These are phyloP conservation scores for Ciconia stormi DNA, from an alignment of 2,113 vertebrate species.

Conservation along the genomic window DNA sequence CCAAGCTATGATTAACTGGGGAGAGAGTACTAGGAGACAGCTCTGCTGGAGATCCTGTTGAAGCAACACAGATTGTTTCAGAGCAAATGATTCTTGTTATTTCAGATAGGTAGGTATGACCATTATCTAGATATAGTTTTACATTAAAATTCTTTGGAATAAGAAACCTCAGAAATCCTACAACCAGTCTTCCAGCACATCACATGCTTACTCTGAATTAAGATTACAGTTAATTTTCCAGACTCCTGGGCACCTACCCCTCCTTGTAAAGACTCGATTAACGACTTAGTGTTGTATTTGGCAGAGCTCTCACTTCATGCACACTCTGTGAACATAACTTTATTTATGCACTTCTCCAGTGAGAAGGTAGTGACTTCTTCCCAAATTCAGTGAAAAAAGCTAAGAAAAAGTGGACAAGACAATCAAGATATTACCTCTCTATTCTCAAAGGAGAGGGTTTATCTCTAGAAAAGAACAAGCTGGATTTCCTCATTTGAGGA, in stretches of 20 bases:
- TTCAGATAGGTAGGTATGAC: background rate
- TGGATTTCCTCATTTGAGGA: background rate
- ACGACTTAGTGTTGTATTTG: background rate
- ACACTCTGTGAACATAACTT: background rate
- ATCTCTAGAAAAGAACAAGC: background rate
- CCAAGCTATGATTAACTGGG: constrained; percentile 92
- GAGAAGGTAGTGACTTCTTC: background rate
- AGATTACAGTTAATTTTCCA: background rate
- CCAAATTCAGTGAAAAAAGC: background rate
- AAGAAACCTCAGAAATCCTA: background rate
- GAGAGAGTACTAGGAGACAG: constrained; percentile 93
- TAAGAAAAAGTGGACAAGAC: background rate
- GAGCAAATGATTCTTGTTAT: background rate
- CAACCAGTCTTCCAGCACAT: background rate
- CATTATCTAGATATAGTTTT: background rate
- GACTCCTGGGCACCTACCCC: background rate
- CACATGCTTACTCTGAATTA: background rate
- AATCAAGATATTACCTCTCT: background rate
- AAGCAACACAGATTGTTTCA: constrained; percentile 34
- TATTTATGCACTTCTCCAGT: background rate
- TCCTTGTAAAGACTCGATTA: background rate
- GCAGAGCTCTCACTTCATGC: background rate
- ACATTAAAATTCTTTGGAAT: background rate
- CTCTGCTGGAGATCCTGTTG: constrained; percentile 93
- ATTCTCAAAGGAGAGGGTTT: background rate